Percentiles rank a stretch among this genome's conserved stretches.
Conservation (phyloP, 2,797 vertebrate genomes). For the Sciurus vulgaris region DNA sequence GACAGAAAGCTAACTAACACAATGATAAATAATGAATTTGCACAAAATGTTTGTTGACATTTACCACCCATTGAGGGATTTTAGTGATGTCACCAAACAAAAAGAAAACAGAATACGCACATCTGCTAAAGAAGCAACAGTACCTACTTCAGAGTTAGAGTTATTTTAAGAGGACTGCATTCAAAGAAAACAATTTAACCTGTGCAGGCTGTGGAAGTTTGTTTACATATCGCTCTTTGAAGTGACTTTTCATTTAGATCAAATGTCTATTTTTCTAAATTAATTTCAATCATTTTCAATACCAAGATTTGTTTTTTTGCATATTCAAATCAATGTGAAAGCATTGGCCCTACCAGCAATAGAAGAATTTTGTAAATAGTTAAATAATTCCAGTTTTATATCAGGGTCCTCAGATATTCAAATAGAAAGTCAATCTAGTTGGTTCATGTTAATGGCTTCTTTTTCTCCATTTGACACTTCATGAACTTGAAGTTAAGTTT, state of each 20-base stretch:
- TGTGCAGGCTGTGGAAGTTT: slow-evolving; percentile 16
- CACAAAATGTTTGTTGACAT: slow-evolving; percentile 49
- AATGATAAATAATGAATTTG: neutral
- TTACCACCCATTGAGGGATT: neutral
- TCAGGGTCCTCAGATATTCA: slow-evolving; percentile 4
- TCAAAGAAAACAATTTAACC: slow-evolving; percentile 64
- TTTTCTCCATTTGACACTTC: slow-evolving; percentile 27
- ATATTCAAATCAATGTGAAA: neutral
- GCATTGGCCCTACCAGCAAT: neutral
- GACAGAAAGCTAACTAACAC: neutral
- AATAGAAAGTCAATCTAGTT: slow-evolving; percentile 1
- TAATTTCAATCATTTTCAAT: slow-evolving; percentile 50
- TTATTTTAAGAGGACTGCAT: slow-evolving; percentile 54
- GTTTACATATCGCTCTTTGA: slow-evolving; percentile 59
- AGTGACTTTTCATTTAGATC: slow-evolving; percentile 59
- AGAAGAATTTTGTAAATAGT: slow-evolving; percentile 40
- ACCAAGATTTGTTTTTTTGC: neutral
- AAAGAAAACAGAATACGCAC: slow-evolving; percentile 46
- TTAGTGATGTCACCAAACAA: slow-evolving; percentile 54
- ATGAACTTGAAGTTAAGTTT: slow-evolving; percentile 56
- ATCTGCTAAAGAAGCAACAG: slow-evolving; percentile 26
- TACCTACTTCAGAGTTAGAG: slow-evolving; percentile 61
- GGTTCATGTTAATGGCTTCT: slow-evolving; percentile 16
- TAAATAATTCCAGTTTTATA: slow-evolving; percentile 53
- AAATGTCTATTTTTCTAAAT: slow-evolving; percentile 46